Conservation (phyloP, 2,113 vertebrate genomes). For the Tenrec ecaudatus region DNA sequence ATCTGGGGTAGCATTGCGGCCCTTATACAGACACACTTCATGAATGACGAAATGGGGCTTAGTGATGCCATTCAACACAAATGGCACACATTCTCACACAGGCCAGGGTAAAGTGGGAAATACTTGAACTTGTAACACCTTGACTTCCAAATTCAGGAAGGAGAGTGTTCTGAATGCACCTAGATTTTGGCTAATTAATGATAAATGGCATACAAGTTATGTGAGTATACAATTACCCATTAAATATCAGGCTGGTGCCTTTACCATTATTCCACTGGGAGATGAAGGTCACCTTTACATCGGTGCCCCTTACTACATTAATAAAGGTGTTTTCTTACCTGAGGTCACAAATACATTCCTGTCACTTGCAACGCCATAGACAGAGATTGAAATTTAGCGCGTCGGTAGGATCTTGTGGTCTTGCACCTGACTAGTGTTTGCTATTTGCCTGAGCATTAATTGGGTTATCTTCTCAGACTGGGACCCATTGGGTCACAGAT, state of each 20-base stretch:
- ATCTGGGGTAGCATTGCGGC: not conserved
- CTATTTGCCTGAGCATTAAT: not conserved
- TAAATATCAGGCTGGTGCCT: not conserved
- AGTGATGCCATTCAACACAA: not conserved
- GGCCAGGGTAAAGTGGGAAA: not conserved
- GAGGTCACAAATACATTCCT: not conserved
- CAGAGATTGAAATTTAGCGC: not conserved
- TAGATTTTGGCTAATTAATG: not conserved
- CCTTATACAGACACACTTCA: not conserved
- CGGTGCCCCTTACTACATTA: not conserved
- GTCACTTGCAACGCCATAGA: not conserved
- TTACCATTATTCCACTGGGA: not conserved
- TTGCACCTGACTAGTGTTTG: not conserved
- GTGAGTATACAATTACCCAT: not conserved
- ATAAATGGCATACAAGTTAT: not conserved
- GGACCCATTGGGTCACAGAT: not conserved
- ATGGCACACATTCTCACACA: not conserved
- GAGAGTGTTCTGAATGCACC: not conserved
- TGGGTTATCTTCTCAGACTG: not conserved
- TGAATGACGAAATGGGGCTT: not conserved
- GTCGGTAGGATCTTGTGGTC: not conserved
- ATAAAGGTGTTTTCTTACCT: not conserved
- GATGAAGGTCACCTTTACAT: not conserved
- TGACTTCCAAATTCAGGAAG: slow-evolving; percentile 11
- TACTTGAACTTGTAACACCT: not conserved